Conservation (phyloP, 2,888 invertebrate genomes). For the Meandrusa payeni region DNA sequence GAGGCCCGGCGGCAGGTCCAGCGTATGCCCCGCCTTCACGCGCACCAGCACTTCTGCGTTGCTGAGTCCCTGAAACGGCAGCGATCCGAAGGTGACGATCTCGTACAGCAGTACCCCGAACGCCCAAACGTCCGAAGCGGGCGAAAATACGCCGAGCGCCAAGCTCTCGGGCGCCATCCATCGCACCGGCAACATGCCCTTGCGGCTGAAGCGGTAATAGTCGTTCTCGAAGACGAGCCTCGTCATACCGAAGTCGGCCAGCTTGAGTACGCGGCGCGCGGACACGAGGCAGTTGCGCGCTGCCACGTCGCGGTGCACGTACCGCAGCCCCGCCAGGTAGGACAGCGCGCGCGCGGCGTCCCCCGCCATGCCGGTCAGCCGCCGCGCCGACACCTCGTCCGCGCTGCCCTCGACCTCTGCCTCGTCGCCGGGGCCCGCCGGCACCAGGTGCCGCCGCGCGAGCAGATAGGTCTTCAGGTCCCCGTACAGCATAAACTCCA, state of each 20-base stretch:
- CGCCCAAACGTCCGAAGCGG: conserved; percentile 94
- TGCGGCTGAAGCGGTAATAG: conserved; percentile 93
- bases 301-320: conserved; percentile 93
- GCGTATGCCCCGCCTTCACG: conserved; percentile 88
- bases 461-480: conserved; percentile 94
- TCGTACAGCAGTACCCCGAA: conserved; percentile 93
- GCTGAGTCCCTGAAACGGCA: conserved; percentile 93
- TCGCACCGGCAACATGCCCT: conserved; percentile 92
- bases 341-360: conserved; percentile 92
- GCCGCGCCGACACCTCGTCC: conserved; percentile 89
- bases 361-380: conserved; percentile 92
- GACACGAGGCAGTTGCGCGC: conserved; percentile 90
- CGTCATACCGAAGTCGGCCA: conserved; percentile 96
- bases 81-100: conserved; percentile 94
- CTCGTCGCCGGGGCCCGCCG: conserved; percentile 84
- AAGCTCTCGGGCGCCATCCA: conserved; percentile 97
- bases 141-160: conserved; percentile 90
- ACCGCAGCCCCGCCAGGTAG: conserved; percentile 91
- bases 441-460: conserved; percentile 90
- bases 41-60: conserved; percentile 91
- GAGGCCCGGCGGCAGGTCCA: conserved; percentile 88
- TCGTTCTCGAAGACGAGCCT: conserved; percentile 92
- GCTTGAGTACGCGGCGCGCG: conserved; percentile 86
- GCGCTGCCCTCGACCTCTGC: conserved; percentile 82
- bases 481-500: conserved; percentile 97